phyloP scores from a whole-genome alignment of 2,113 vertebrate genomes.

The Symphodus melops region DNA sequence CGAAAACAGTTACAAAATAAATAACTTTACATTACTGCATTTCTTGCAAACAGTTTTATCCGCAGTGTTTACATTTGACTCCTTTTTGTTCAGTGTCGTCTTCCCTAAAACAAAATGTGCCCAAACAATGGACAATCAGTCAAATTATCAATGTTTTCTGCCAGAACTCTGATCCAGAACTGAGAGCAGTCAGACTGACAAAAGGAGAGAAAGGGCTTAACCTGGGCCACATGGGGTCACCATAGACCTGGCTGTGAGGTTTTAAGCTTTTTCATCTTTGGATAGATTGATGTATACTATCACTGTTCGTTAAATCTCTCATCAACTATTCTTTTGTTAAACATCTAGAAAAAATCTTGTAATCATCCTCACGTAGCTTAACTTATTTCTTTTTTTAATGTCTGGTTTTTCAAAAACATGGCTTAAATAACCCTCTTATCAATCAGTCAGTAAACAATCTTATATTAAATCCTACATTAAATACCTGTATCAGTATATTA shows the following conservation, averaged over 20 bases:
- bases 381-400: neutral
- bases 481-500: neutral
- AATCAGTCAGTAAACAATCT: neutral
- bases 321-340: neutral
- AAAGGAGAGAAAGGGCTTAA: constrained; percentile 2
- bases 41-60: no score
- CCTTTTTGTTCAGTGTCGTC: no score
- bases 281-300: neutral
- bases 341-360: neutral
- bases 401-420: neutral
- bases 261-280: neutral
- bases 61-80: no score
- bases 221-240: neutral
- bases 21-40: no score
- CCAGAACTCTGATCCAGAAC: neutral
- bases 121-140: no score
- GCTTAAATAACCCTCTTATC: neutral
- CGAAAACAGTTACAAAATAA: no score
- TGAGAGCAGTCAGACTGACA: neutral
- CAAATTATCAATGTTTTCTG: no score
- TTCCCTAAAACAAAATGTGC: no score
- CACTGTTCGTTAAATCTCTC: neutral
- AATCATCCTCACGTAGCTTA: neutral
- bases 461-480: neutral
- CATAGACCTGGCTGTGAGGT: neutral